Conservation (phyloP, 2,888 invertebrate genomes). For the Mongoloraphidia duomilia region DNA sequence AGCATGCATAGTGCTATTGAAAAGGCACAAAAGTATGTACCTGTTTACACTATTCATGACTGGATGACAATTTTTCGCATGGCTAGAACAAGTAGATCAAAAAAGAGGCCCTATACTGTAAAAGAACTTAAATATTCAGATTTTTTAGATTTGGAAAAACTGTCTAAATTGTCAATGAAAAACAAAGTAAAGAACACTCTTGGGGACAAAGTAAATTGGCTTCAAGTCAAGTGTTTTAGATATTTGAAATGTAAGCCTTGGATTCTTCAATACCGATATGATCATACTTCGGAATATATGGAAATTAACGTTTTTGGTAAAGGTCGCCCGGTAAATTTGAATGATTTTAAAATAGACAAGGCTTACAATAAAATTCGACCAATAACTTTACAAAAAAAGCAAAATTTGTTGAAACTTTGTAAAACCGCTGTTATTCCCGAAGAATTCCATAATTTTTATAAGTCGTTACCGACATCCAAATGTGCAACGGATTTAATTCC, state of each 20-base stretch:
- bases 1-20: background rate
- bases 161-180: background rate
- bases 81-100: background rate
- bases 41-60: background rate
- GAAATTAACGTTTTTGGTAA: background rate
- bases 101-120: background rate
- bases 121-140: background rate
- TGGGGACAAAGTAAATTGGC: background rate
- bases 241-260: background rate
- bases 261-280: background rate
- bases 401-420: background rate
- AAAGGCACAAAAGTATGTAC: background rate
- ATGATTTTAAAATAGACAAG: background rate
- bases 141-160: background rate
- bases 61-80: background rate
- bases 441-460: background rate
- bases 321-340: background rate
- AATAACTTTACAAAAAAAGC: background rate
- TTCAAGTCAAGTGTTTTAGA: background rate
- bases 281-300: background rate
- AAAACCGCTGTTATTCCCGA: background rate
- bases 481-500: conserved; percentile 1
- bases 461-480: conserved; percentile 3
- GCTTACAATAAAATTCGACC: background rate
- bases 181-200: background rate